phyloP scores from a whole-genome alignment of 2,888 invertebrate genomes.

The Trypoxylon attenuatum region DNA sequence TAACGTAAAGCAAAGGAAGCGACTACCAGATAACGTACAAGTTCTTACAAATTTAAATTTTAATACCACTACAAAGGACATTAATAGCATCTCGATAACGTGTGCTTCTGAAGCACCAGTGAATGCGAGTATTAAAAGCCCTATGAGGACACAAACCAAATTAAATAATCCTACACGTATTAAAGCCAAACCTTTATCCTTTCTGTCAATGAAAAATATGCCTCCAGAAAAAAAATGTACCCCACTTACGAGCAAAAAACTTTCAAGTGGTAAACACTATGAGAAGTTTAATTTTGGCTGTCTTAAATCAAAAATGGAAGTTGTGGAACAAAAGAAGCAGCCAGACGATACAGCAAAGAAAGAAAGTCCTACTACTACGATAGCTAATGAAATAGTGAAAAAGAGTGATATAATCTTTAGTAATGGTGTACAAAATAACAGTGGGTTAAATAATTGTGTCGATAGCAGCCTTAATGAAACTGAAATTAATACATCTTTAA shows the following conservation, averaged over 20 bases:
- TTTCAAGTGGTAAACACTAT: slow-evolving; percentile 34
- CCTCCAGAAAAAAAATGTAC: not conserved
- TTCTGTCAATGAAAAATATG: slow-evolving; percentile 2
- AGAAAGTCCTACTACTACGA: not conserved
- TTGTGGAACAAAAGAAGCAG: not conserved
- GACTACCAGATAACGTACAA: no score
- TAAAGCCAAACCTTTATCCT: no score
- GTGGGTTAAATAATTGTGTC: not conserved
- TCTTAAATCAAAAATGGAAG: slow-evolving; percentile 26
- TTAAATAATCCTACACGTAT: not conserved
- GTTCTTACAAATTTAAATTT: not conserved
- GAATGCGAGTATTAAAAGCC: not conserved
- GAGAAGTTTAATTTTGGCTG: slow-evolving; percentile 41
- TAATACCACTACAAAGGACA: not conserved
- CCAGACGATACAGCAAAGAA: not conserved
- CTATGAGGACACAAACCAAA: not conserved
- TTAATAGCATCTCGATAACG: no score
- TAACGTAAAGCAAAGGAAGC: no score
- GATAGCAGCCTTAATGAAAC: not conserved
- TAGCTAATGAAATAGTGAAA: not conserved
- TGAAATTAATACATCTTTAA: not conserved
- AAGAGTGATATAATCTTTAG: not conserved
- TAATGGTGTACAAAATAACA: no score
- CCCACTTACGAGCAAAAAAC: not conserved
- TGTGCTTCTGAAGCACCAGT: slow-evolving; percentile 29